Evolutionary conservation across 2,888 invertebrate species (phyloP).

Genomic region (Polyommatus icarus): DNA sequence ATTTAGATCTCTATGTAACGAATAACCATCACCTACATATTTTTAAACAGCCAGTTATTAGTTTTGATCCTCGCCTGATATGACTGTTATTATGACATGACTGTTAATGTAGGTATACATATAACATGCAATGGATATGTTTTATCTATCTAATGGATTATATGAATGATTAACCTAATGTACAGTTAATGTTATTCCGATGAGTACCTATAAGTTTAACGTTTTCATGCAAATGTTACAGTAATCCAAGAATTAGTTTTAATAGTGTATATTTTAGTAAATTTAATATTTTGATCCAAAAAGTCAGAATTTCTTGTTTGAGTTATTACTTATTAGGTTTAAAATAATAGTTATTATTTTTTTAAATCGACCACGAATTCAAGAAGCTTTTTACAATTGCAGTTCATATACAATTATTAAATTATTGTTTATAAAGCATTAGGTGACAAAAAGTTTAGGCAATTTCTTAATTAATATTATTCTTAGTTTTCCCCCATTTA

Average conservation of each 20-base stretch:
- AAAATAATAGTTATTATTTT: not conserved
- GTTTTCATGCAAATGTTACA: not conserved
- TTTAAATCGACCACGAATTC: not conserved
- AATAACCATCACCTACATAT: not conserved
- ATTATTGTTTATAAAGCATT: not conserved
- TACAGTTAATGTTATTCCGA: not conserved
- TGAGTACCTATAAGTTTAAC: not conserved
- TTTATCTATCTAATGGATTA: not conserved
- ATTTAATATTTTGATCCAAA: not conserved
- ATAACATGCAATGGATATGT: not conserved
- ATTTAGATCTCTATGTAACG: not conserved
- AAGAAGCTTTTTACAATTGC: not conserved
- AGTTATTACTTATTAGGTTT: not conserved
- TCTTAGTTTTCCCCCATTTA: not conserved
- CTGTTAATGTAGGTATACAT: not conserved
- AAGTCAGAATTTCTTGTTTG: not conserved
- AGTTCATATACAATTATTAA: not conserved
- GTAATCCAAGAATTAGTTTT: not conserved
- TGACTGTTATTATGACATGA: not conserved
- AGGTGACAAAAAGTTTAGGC: not conserved
- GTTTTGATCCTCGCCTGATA: not conserved
- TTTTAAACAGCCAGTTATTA: conserved; percentile 1
- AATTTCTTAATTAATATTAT: not conserved
- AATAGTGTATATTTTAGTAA: too few species aligned
- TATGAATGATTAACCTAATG: not conserved